phyloP scores from a whole-genome alignment of 1,140 invertebrate species.

The Hetaerina americana region DNA sequence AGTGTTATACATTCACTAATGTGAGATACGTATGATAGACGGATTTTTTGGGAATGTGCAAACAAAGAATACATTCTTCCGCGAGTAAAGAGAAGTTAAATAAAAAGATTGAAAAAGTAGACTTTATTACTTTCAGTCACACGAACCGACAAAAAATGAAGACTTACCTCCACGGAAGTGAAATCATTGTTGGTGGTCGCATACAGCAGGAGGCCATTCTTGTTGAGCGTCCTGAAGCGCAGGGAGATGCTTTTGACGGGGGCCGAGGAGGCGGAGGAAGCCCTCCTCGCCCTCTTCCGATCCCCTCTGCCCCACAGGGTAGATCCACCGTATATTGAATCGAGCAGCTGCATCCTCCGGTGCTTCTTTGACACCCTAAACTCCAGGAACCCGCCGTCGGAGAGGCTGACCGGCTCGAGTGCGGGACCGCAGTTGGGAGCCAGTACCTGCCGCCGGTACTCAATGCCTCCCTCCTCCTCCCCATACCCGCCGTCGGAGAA shows the following conservation, averaged over 20 bases:
- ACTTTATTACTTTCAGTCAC: too few species aligned
- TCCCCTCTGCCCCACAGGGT: conserved; percentile 41
- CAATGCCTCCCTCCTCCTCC: too few species aligned
- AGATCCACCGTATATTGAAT: conserved; percentile 56
- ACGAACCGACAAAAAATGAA: conserved; percentile 3
- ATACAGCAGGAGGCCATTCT: conserved; percentile 65
- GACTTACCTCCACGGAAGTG: conserved; percentile 59
- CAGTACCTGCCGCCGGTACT: conserved; percentile 42
- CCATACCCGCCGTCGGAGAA: conserved; percentile 13
- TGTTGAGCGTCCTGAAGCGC: conserved; percentile 64
- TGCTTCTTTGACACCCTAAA: conserved; percentile 73
- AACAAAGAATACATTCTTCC: too few species aligned
- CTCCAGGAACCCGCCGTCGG: conserved; percentile 60
- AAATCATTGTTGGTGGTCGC: conserved; percentile 77
- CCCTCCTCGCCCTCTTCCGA: conserved; percentile 7
- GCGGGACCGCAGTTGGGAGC: conserved; percentile 67
- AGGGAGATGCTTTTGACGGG: conserved; percentile 59
- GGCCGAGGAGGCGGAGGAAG: conserved; percentile 13
- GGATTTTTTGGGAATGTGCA: too few species aligned
- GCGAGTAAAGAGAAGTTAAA: too few species aligned
- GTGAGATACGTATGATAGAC: too few species aligned
- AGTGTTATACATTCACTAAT: too few species aligned
- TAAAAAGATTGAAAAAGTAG: too few species aligned
- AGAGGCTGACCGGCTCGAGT: conserved; percentile 63
- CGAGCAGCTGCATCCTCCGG: conserved; percentile 66